These are phyloP conservation scores for Coleophora flavipennella DNA, from an alignment of 2,888 invertebrate species.

Conservation along the genomic window DNA sequence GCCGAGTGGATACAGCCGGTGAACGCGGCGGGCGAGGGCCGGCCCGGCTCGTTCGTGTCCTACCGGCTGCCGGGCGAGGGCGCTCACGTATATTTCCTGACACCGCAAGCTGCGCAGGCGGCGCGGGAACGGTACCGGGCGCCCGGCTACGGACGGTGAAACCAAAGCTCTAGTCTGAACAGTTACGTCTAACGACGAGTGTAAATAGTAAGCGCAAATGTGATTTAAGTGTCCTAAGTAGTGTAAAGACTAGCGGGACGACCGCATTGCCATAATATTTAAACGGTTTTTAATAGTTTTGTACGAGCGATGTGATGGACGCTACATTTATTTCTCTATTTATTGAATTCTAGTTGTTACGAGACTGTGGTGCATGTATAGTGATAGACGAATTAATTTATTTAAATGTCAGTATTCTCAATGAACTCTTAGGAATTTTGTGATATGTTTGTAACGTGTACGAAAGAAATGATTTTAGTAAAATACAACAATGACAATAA, in stretches of 20 bases:
- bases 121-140: constrained; percentile 47
- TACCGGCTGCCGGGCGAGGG: constrained; percentile 83
- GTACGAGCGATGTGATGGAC: constrained; percentile 28
- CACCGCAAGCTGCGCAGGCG: constrained; percentile 74
- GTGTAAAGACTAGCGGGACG: constrained; percentile 61
- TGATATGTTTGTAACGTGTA: constrained; percentile 44
- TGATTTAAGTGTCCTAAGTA: constrained; percentile 72
- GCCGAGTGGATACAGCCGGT: constrained; percentile 73
- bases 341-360: constrained; percentile 59
- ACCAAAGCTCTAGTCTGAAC: constrained; percentile 70
- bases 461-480: constrained; percentile 34
- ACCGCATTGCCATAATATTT: constrained; percentile 68
- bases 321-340: constrained; percentile 40
- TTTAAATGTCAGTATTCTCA: constrained; percentile 64
- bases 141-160: constrained; percentile 62
- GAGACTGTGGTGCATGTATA: constrained; percentile 61
- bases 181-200: constrained; percentile 41
- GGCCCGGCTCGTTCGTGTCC: constrained; percentile 78
- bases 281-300: constrained; percentile 31
- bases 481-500: constrained; percentile 11
- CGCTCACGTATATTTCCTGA: constrained; percentile 84
- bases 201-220: constrained; percentile 71
- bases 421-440: constrained; percentile 48
- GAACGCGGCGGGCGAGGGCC: constrained; percentile 46
- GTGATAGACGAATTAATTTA: constrained; percentile 57